phyloP scores from a whole-genome alignment of 30 jellyfish, hydroid and myxozoan genomes.

The Sanderia malayensis region DNA sequence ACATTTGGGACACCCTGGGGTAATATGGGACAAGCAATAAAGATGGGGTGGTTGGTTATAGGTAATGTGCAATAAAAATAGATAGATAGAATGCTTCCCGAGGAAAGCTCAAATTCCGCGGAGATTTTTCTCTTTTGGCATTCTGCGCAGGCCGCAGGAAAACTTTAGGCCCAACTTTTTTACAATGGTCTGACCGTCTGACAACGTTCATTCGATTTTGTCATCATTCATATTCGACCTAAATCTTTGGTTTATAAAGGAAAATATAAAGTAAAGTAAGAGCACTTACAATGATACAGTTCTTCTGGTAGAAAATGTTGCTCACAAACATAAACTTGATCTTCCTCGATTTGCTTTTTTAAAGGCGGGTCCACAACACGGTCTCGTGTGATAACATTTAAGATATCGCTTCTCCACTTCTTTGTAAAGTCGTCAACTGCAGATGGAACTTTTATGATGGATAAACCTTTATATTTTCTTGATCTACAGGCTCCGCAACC shows the following conservation, averaged over 20 bases:
- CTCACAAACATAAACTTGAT: conserved; percentile 48
- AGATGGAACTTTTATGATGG: conserved; percentile 63
- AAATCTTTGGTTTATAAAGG: conserved; percentile 1
- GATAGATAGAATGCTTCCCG: not conserved
- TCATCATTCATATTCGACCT: not conserved
- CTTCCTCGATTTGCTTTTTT: conserved; percentile 13
- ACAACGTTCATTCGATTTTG: not conserved
- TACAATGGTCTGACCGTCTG: not conserved
- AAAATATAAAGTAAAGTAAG: not conserved
- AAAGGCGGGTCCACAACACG: conserved; percentile 1
- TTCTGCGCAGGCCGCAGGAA: not conserved
- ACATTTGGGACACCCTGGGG: not conserved
- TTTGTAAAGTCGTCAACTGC: conserved; percentile 50
- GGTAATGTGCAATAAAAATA: conserved; percentile 1
- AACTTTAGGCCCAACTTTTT: not conserved
- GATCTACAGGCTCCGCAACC: conserved; percentile 66
- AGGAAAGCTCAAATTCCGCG: not conserved
- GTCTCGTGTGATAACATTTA: conserved; percentile 45
- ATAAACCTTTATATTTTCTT: conserved; percentile 24
- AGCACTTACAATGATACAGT: conserved; percentile 31
- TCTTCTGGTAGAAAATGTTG: conserved; percentile 35
- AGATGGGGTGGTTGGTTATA: not conserved
- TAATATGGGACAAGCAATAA: not conserved
- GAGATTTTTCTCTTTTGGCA: not conserved
- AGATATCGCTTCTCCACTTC: conserved; percentile 60